A percentile compares a stretch with the other conserved stretches of the same genome.
These are phyloP conservation scores for Tapirus indicus DNA, from an alignment of 2,797 vertebrate species.

Conservation along the genomic window DNA sequence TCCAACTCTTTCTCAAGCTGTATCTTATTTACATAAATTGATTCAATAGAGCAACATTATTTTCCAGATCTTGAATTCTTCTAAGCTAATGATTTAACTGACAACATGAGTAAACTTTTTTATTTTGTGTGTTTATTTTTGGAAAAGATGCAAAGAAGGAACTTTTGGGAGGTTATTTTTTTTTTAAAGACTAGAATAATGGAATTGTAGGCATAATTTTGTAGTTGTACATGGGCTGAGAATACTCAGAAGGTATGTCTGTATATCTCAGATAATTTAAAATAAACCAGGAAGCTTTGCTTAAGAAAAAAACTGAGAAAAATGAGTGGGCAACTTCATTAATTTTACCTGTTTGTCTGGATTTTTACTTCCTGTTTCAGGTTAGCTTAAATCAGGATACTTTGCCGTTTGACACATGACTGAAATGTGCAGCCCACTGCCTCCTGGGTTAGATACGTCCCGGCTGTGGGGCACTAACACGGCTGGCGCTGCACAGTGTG, in stretches of 20 bases:
- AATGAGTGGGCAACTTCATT: not conserved
- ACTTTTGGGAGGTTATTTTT: fast-evolving
- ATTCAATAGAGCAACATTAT: not conserved
- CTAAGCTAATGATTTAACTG: fast-evolving
- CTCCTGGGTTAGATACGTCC: fast-evolving
- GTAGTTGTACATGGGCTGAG: not conserved
- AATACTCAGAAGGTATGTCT: too few species aligned
- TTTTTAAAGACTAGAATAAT: not conserved
- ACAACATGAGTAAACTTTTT: fast-evolving
- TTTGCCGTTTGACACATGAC: fast-evolving
- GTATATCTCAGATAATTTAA: not conserved
- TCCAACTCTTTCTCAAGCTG: fast-evolving
- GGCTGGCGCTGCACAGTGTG: fast-evolving
- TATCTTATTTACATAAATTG: fast-evolving
- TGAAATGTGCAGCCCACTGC: fast-evolving
- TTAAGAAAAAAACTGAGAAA: not conserved
- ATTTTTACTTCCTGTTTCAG: not conserved
- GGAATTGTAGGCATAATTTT: not conserved
- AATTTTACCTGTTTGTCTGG: not conserved
- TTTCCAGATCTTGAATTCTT: not conserved
- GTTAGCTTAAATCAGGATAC: fast-evolving
- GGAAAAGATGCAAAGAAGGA: not conserved
- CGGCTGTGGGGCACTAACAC: fast-evolving
- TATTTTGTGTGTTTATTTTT: not conserved
- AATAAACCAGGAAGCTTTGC: not conserved